Evolutionary conservation across 2,797 vertebrate species (phyloP), one percentile per base, ranked within the genome.

Genomic region (Periparus ater): DNA sequence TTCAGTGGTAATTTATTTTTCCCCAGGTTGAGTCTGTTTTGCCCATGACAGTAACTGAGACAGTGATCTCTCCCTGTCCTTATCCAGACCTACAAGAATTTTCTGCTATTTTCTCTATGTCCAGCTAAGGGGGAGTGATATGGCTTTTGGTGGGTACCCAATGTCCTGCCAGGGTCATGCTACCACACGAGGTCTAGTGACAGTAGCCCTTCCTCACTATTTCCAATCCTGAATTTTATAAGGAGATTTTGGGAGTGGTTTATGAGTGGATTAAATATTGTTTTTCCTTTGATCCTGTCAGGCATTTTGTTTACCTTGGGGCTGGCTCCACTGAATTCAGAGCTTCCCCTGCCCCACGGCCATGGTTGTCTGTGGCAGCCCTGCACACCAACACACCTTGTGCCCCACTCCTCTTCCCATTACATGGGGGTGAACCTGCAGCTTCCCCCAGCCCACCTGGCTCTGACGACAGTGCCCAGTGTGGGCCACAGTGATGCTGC

Each of bases 371-470:
- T 1, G 1, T n/a, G 23, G 26, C 20, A 27, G 17, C n/a, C 86
- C 60, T 36, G 25, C 36, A 16, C n/a, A 54, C 17, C 72, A 62
- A 6, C 30, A 10, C 1, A 2, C 20, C 27, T 44, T 4, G 3
- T 58, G 29, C 9, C 14, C 25, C 2, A 2, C 23, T 76, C 18
- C 30, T 62, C 16, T 51, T 47, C 18, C 27, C 21, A 0, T 36
- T 4, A n/a, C 0, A 0, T 1, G 5, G 3, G 7, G 60, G 30
- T 4, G 4, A 45, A 32, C n/a, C 19, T 8, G 2, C 7, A 10
- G 66, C 48, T 40, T 51, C 17, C 8, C 18, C 34, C 48, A 54
- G 47, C 36, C 5, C 22, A 10, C 13, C 40, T 4, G 2, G 25
- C 30, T 62, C 23, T 44, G 21, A 5, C 0, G 0, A 15, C 36